phyloP scores from a whole-genome alignment of 2,888 invertebrate genomes.

The Lasioglossum marginatum region DNA sequence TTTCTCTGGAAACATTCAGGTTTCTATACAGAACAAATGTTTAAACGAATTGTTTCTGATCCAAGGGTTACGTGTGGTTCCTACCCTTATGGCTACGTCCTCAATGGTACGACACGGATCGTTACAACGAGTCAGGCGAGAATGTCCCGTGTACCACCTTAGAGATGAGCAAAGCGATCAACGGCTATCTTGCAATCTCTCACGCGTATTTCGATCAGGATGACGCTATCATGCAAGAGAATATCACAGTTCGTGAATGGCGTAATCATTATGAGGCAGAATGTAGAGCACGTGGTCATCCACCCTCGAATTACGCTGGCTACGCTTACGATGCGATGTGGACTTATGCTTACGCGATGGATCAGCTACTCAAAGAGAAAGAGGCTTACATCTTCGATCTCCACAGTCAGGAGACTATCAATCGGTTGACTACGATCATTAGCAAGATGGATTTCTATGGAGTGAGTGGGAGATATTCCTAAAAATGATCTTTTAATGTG shows the following conservation, averaged over 20 bases:
- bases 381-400: slow-evolving; percentile 86
- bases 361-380: slow-evolving; percentile 87
- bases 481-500: not conserved
- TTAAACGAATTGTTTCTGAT: not conserved
- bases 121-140: slow-evolving; percentile 83
- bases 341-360: slow-evolving; percentile 91
- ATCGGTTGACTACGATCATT: slow-evolving; percentile 87
- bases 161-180: slow-evolving; percentile 89
- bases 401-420: slow-evolving; percentile 86
- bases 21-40: not conserved
- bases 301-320: slow-evolving; percentile 88
- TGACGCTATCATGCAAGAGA: slow-evolving; percentile 87
- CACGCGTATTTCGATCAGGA: slow-evolving; percentile 89
- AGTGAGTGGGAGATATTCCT: slow-evolving; percentile 81
- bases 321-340: slow-evolving; percentile 94
- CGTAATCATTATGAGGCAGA: slow-evolving; percentile 83
- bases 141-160: slow-evolving; percentile 87
- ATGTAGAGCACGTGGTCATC: slow-evolving; percentile 72
- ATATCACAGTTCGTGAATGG: slow-evolving; percentile 89
- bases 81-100: slow-evolving; percentile 90
- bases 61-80: slow-evolving; percentile 93
- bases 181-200: slow-evolving; percentile 90
- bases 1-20: not conserved
- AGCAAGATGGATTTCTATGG: slow-evolving; percentile 90
- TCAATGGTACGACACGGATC: slow-evolving; percentile 88